A percentile compares a stretch with the other conserved stretches of the same genome.
phyloP scores from a whole-genome alignment of 2,888 invertebrate genomes.

The Ophonus ardosiacus region DNA sequence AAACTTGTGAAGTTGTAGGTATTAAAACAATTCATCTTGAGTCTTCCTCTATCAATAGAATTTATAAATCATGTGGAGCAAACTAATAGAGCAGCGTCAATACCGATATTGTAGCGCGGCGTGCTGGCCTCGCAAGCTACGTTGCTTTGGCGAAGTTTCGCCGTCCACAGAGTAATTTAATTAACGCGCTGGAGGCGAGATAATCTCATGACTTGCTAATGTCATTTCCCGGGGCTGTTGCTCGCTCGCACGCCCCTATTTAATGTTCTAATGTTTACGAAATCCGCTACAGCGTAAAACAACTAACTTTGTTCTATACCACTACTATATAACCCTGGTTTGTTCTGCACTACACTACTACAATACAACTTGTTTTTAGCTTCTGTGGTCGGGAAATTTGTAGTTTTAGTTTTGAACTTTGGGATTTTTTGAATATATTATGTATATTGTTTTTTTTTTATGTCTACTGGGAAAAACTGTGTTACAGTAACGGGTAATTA shows the following conservation, averaged over 20 bases:
- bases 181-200: conserved; percentile 58
- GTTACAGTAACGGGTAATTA: not conserved
- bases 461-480: too few species aligned
- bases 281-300: conserved; percentile 17
- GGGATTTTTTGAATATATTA: not conserved
- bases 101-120: conserved; percentile 13
- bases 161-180: conserved; percentile 54
- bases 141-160: conserved; percentile 27
- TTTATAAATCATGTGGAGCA: not conserved
- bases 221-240: conserved; percentile 54
- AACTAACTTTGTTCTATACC: conserved; percentile 26
- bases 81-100: conserved; percentile 30
- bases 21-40: not conserved
- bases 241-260: conserved; percentile 28
- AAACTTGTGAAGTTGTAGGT: too few species aligned
- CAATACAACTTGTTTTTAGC: not conserved
- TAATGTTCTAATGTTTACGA: conserved; percentile 49
- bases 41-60: not conserved
- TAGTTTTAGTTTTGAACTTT: not conserved
- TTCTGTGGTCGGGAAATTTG: not conserved
- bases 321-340: not conserved
- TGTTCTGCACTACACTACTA: too few species aligned
- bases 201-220: conserved; percentile 64
- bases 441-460: not conserved
- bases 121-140: too few species aligned